Conservation (phyloP, 2,888 invertebrate genomes). For the Drosophila buzzatii region DNA sequence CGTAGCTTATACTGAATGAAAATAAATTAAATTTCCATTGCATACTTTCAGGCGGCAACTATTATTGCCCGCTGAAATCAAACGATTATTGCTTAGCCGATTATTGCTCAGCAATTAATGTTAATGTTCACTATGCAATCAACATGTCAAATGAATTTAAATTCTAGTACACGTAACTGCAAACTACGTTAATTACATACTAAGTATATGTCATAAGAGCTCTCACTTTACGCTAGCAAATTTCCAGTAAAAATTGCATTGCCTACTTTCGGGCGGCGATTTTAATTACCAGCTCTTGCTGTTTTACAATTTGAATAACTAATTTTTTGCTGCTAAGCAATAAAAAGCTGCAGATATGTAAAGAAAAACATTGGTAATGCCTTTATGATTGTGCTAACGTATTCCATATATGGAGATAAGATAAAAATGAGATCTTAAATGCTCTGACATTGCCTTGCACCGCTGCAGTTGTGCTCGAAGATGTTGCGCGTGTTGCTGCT, state of each 20-base stretch:
- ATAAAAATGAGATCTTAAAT: conserved; percentile 24
- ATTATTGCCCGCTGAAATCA: background rate
- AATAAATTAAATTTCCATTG: background rate
- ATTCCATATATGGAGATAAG: conserved; percentile 31
- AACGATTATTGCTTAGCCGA: background rate
- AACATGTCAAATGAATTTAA: background rate
- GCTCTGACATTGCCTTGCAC: background rate
- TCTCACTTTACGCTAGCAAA: background rate
- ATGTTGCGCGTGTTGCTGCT: conserved; percentile 49
- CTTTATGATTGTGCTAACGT: conserved; percentile 8
- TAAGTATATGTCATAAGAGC: background rate
- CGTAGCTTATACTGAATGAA: too few species aligned
- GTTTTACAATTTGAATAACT: background rate
- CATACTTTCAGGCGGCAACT: background rate
- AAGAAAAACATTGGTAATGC: background rate
- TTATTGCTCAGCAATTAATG: too few species aligned
- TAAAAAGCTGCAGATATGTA: background rate
- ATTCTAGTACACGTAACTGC: background rate
- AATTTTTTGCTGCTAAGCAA: background rate
- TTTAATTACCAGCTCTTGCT: background rate
- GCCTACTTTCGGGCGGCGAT: background rate
- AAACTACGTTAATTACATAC: background rate
- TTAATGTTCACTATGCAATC: background rate
- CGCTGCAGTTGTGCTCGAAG: conserved; percentile 29
- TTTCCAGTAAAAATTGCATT: background rate